These are phyloP conservation scores for Platycheirus rosarum DNA, from an alignment of 2,888 invertebrate species.

Conservation along the genomic window DNA sequence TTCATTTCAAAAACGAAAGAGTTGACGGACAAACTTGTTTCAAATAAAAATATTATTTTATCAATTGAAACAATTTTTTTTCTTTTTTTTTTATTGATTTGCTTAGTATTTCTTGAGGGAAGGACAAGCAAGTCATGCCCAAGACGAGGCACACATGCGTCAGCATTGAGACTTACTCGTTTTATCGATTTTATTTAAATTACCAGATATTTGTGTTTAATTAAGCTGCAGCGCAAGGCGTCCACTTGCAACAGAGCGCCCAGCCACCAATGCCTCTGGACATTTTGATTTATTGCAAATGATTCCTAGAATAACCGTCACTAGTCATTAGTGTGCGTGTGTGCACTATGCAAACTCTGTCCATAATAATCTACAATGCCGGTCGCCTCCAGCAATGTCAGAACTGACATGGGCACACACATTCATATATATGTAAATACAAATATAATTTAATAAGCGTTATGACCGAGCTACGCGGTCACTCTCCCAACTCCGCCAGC, in stretches of 20 bases:
- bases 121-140: constrained; percentile 48
- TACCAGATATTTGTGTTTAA: constrained; percentile 46
- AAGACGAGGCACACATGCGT: constrained; percentile 17
- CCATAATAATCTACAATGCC: constrained; percentile 33
- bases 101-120: constrained; percentile 9
- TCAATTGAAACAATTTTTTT: constrained; percentile 33
- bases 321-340: constrained; percentile 60
- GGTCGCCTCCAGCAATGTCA: constrained; percentile 64
- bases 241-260: constrained; percentile 29
- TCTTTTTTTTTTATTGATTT: too few species aligned
- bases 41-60: constrained; percentile 7
- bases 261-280: constrained; percentile 13
- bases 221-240: constrained; percentile 66
- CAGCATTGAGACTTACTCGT: constrained; percentile 54
- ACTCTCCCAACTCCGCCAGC: constrained; percentile 31
- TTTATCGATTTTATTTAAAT: constrained; percentile 67
- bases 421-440: constrained; percentile 33
- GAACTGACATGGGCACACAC: constrained; percentile 62
- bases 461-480: constrained; percentile 67
- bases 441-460: constrained; percentile 72
- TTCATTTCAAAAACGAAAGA: constrained; percentile 41
- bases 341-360: constrained; percentile 31
- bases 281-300: constrained; percentile 70
- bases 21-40: constrained; percentile 53
- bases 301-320: constrained; percentile 65